phyloP scores from a whole-genome alignment of 2,888 invertebrate genomes.

The Drosophila pegasa region DNA sequence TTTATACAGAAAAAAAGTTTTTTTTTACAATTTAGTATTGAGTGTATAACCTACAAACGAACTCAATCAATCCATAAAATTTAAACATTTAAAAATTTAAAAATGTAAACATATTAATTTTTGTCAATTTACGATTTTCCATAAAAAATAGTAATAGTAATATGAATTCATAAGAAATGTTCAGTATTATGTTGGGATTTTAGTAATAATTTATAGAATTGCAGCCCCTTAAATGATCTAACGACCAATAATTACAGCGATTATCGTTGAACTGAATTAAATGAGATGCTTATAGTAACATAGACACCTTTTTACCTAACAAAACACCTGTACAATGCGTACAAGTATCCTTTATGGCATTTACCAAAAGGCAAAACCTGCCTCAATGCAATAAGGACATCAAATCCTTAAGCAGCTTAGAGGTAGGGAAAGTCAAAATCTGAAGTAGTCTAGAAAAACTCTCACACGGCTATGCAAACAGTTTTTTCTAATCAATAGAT shows the following conservation, averaged over 20 bases:
- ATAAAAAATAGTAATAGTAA: no score
- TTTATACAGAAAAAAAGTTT: no score
- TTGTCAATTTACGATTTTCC: no score
- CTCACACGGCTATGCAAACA: conserved; percentile 53
- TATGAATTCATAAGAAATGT: neutral
- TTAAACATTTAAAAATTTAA: no score
- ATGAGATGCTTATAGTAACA: conserved; percentile 4
- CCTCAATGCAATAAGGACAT: conserved; percentile 41
- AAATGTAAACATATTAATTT: no score
- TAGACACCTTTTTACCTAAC: neutral
- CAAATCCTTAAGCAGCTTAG: conserved; percentile 53
- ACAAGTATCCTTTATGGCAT: neutral
- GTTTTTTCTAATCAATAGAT: conserved; percentile 41
- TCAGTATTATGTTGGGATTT: neutral
- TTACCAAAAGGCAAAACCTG: neutral
- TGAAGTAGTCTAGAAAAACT: conserved; percentile 35
- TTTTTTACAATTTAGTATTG: no score
- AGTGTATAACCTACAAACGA: no score
- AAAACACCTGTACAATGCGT: conserved; percentile 26
- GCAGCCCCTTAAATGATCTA: no score
- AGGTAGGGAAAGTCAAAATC: conserved; percentile 41
- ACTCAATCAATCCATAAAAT: no score
- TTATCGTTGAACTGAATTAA: conserved; percentile 17
- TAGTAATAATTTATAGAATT: neutral
- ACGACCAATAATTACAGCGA: conserved; percentile 2